These are phyloP conservation scores for Polypterus senegalus DNA, from an alignment of 2,113 vertebrate genomes.

Conservation along the genomic window DNA sequence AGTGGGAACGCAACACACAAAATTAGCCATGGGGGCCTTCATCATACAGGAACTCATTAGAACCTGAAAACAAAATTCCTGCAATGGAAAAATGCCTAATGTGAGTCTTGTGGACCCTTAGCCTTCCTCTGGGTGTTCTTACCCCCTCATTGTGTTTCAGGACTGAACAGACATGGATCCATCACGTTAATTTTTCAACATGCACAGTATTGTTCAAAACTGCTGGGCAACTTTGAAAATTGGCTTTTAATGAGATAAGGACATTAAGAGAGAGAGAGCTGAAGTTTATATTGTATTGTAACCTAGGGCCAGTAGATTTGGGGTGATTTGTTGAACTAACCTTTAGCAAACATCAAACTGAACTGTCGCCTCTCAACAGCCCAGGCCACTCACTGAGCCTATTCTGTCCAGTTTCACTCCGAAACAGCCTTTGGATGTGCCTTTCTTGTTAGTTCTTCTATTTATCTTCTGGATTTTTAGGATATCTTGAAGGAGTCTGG, in stretches of 20 bases:
- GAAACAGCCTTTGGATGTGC: conserved; percentile 35
- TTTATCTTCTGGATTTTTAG: conserved; percentile 13
- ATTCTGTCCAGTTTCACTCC: conserved; percentile 45
- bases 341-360: not conserved
- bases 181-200: no score
- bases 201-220: no score
- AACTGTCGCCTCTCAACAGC: conserved; percentile 26
- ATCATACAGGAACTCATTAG: no score
- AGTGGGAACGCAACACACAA: no score
- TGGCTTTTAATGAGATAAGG: not conserved
- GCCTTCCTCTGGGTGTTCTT: no score
- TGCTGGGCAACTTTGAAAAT: not conserved
- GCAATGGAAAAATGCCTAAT: no score
- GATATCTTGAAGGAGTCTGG: conserved; percentile 23
- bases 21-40: no score
- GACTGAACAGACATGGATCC: no score
- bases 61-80: no score
- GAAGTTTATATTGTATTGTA: not conserved
- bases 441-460: conserved; percentile 32
- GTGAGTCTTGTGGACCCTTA: no score
- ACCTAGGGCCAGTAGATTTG: not conserved
- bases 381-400: conserved; percentile 40
- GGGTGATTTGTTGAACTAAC: not conserved
- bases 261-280: not conserved
- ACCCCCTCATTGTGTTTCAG: no score